Evolutionary conservation across 2,888 invertebrate genomes (phyloP).

Genomic region (Nemapogon koenigi): DNA sequence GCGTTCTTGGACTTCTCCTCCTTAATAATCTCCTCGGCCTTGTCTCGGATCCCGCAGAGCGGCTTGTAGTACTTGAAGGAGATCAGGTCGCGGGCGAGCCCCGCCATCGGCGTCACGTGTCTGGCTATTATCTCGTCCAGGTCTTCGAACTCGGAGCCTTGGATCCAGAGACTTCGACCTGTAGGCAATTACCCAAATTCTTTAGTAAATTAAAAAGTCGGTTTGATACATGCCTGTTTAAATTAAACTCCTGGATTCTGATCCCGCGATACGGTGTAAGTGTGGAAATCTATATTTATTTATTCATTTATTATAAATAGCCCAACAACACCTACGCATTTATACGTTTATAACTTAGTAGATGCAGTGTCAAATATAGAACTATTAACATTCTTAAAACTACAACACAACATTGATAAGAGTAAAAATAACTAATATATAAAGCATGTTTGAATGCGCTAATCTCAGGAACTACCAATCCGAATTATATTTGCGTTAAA

Average conservation of each 20-base stretch:
- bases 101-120: constrained; percentile 96
- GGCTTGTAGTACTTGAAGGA: constrained; percentile 90
- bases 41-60: constrained; percentile 81
- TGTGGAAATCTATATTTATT: too few species aligned
- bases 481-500: too few species aligned
- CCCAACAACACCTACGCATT: too few species aligned
- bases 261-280: too few species aligned
- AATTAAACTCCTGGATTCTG: background rate
- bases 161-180: constrained; percentile 80
- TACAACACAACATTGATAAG: too few species aligned
- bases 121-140: constrained; percentile 98
- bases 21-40: constrained; percentile 84
- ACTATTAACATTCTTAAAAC: too few species aligned
- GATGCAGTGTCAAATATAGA: too few species aligned
- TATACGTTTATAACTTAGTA: too few species aligned
- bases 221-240: background rate
- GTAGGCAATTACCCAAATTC: constrained; percentile 4
- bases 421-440: too few species aligned
- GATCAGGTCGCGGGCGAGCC: constrained; percentile 88
- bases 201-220: background rate
- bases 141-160: constrained; percentile 95
- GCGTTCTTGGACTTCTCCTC: constrained; percentile 90
- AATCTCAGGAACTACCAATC: too few species aligned
- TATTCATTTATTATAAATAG: too few species aligned
- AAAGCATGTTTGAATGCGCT: too few species aligned